A percentile compares a stretch with the other conserved stretches of the same genome.
Evolutionary conservation across 1,140 invertebrate genomes (phyloP).

Genomic region (Hyles euphorbiae): DNA sequence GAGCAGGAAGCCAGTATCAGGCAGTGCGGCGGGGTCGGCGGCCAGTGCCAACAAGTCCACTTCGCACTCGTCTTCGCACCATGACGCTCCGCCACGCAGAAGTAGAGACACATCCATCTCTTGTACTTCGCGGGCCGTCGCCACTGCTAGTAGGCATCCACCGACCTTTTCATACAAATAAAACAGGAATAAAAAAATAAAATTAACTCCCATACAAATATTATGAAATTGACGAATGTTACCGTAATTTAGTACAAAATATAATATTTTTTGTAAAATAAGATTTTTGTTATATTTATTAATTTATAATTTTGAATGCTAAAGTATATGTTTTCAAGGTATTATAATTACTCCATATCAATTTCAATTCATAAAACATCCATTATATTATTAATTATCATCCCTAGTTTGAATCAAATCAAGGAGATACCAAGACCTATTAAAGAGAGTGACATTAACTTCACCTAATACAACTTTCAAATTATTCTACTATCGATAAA

Average conservation of each 20-base stretch:
- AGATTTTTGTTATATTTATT: too few species aligned
- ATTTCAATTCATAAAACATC: too few species aligned
- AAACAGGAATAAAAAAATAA: background rate
- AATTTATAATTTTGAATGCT: too few species aligned
- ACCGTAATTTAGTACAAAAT: background rate
- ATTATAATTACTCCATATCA: too few species aligned
- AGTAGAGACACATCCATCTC: conserved; percentile 97
- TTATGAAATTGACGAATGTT: background rate
- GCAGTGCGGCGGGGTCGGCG: conserved; percentile 84
- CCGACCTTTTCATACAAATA: conserved; percentile 78
- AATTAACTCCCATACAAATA: too few species aligned
- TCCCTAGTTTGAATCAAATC: too few species aligned
- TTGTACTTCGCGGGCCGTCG: conserved; percentile 97
- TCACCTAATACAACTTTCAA: too few species aligned
- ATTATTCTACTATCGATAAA: too few species aligned
- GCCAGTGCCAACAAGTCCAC: conserved; percentile 93
- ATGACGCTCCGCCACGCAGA: conserved; percentile 89
- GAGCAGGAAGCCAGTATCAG: conserved; percentile 90
- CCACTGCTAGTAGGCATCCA: conserved; percentile 89
- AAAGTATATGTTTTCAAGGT: too few species aligned
- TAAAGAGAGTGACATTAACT: too few species aligned
- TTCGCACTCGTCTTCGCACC: conserved; percentile 97
- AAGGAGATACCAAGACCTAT: too few species aligned
- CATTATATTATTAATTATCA: too few species aligned
- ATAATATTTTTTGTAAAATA: background rate